phyloP scores from a whole-genome alignment of 2,888 invertebrate species.

The Cataglyphis altisquamis region DNA sequence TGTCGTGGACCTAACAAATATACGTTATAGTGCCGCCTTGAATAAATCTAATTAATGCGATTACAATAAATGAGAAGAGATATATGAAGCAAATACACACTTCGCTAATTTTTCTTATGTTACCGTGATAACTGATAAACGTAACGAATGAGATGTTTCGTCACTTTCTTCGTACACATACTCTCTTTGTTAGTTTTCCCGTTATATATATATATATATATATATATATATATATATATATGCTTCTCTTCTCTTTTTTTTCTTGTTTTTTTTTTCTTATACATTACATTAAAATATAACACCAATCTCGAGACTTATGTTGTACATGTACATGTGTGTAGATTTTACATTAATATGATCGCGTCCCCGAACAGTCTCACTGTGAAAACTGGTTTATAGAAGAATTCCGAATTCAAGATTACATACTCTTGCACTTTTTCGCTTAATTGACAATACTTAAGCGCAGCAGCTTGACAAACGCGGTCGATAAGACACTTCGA shows the following conservation, averaged over 20 bases:
- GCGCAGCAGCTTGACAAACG: conserved; percentile 53
- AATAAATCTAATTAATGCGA: conserved; percentile 29
- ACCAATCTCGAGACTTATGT: conserved; percentile 77
- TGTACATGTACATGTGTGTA: conserved; percentile 68
- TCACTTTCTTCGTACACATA: conserved; percentile 53
- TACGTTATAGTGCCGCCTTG: conserved; percentile 52
- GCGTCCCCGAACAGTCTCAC: conserved; percentile 68
- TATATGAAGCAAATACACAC: conserved; percentile 60
- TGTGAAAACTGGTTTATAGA: conserved; percentile 59
- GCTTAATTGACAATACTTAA: conserved; percentile 69
- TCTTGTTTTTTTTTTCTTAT: conserved; percentile 58
- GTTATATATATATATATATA: too few relatives aligned
- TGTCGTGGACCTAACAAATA: conserved; percentile 18
- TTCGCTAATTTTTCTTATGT: conserved; percentile 57
- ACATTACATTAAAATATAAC: conserved; percentile 82
- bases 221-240: not conserved
- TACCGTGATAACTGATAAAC: conserved; percentile 65
- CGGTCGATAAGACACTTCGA: conserved; percentile 39
- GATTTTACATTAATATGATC: conserved; percentile 67
- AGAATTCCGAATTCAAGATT: conserved; percentile 76
- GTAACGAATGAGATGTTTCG: conserved; percentile 47
- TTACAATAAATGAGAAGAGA: conserved; percentile 55
- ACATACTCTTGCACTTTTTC: conserved; percentile 52
- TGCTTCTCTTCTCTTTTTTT: conserved; percentile 36
- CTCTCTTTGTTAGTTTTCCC: conserved; percentile 34